Base-by-base conservation (phyloP, 2,797 vertebrate genomes). In the Mormyrus hasselquistii region DNA sequence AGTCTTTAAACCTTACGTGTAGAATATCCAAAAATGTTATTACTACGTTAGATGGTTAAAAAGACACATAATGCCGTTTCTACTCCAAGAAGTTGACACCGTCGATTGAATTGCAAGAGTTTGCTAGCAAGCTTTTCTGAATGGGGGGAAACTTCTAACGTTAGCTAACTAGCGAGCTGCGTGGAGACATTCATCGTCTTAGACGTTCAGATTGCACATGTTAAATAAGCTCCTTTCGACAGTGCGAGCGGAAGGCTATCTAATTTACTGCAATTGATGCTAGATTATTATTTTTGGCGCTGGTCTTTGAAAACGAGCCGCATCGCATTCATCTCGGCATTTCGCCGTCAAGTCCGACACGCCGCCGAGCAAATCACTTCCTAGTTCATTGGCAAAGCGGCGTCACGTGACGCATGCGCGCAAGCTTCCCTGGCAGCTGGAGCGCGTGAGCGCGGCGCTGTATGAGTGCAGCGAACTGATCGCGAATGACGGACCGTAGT, bases 361-460 rank as follows among this genome's bases (percentile, higher is more conserved):
- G 47, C 79, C 76, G 34, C 29, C 50, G 41, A 41, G 57, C 55
- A 9, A 92, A 95, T 88, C 91, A 93, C 95, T 96, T 96, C 95
- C 96, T 92, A 93, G 94, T 96, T 94, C 94, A 95, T 76, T 91
- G 89, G 92, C 88, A 89, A 94, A 93, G 94, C 4, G 93, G 94
- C 22, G 53, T 73, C 87, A 62, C 84, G 59, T 94, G 93, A 95
- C 55, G 93, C 19, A 12, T 87, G 52, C 84, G 89, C 88, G 90
- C 50, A 14, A 29, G 47, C 49, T n/a, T 53, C 29, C n/a, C 55
- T 3, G 65, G 22, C 73, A 52, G 69, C 73, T 2, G 29, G n/a
- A 25, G 34, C 14, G 2, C 38, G 38, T 4, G 76, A 25, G 62
- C 62, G 22, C 62, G 3, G 41, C 1, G 41, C 7, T 29, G 62